Evolutionary conservation across 2,888 invertebrate species (phyloP), one percentile per base, ranked within the genome.

Genomic region (Polydrusus tereticollis): DNA sequence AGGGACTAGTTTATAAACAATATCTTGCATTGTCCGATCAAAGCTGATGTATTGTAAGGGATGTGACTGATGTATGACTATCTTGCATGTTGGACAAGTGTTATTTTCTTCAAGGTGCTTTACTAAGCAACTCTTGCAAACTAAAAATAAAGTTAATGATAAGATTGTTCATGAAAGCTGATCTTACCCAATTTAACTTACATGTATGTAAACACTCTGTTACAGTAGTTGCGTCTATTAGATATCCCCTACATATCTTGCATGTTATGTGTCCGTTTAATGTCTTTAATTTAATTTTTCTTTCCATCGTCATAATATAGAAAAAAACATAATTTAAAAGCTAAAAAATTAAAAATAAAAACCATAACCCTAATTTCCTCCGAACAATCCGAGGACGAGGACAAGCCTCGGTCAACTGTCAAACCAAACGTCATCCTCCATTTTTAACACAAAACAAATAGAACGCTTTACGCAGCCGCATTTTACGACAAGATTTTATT

Each of bases 21-120:
- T 98, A 88, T 99, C 99, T 88, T 99, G 99, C 97, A 99, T 97
- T 78, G 99, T 99, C 84, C 99, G 91, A 88, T 99, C 99, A 89
- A 98, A 98, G 86, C 98, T 97, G 86, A 99, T 99, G 84, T 99
- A 99, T 86, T 99, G 98, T 67, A 98, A 88, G 10, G 99, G 99
- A 88, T 99, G 98, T 74, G 98, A 98, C 85, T 99, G 99, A 86
- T 99, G 99, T 83, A 99, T 99, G 73, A 99, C 94, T 83, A 95
- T 94, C 86, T 94, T 93, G 89, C 99, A 99, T 88, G 95, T 94
- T 85, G 99, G 99, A 87, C 99, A 99, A 18, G 96, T 97, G 86
- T 97, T 98, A 85, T 98, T 96, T 82, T 98, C 98, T 84, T 99
- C 98, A 81, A 99, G 88, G 86, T 98, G 98, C 85, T 97, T 97